Conservation (phyloP, 2,113 vertebrate species). For the Coreoperca whiteheadi region DNA sequence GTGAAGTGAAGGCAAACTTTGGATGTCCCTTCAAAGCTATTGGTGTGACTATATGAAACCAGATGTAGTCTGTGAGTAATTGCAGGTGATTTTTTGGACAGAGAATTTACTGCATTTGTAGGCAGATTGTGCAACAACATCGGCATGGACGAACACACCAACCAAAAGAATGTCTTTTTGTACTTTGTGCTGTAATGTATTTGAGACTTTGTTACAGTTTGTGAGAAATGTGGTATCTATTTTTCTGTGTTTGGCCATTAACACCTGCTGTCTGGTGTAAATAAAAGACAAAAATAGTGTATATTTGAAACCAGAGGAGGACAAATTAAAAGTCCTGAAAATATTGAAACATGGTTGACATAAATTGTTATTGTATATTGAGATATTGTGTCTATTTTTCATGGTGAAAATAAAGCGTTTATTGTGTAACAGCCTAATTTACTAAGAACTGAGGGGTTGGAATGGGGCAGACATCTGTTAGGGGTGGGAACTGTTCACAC, state of each 20-base stretch:
- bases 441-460: no score
- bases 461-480: no score
- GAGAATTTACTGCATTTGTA: slow-evolving; percentile 10
- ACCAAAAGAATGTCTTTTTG: slow-evolving; percentile 60
- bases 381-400: slow-evolving; percentile 81
- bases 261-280: slow-evolving; percentile 51
- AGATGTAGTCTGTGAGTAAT: neutral
- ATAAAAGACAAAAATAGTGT: slow-evolving; percentile 43
- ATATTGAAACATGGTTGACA: slow-evolving; percentile 32
- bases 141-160: slow-evolving; percentile 44
- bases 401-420: slow-evolving; percentile 84
- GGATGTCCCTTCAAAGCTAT: slow-evolving; percentile 19
- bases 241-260: slow-evolving; percentile 57
- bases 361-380: slow-evolving; percentile 54
- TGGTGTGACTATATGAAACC: slow-evolving; percentile 20
- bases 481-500: no score
- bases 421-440: slow-evolving; percentile 43
- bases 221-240: slow-evolving; percentile 57
- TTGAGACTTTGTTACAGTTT: slow-evolving; percentile 61
- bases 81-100: slow-evolving; percentile 3
- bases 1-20: slow-evolving; percentile 34
- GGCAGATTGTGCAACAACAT: slow-evolving; percentile 33
- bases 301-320: slow-evolving; percentile 58
- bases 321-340: slow-evolving; percentile 28
- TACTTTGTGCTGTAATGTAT: slow-evolving; percentile 66